Evolutionary conservation across 2,888 invertebrate genomes (phyloP), one percentile per base, ranked within the genome.

Genomic region (Rhyacophila evoluta): DNA sequence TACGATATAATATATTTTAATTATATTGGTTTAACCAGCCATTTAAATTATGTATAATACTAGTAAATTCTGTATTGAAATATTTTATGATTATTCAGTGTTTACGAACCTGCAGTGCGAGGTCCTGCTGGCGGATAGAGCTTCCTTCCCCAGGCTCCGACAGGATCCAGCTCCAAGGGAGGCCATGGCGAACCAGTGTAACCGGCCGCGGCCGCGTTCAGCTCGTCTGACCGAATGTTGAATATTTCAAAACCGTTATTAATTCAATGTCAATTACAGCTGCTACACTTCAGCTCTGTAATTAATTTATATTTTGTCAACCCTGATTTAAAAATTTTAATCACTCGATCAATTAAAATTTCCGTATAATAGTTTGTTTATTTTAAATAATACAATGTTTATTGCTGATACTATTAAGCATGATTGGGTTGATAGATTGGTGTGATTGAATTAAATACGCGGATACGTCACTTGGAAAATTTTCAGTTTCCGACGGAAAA

Each of bases 171-270:
- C 86, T 93, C 93, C 83, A 92, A 89, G 86, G 94, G 93, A 86
- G 94, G 94, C 94, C 94, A 94, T 89, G 94, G 94, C 88, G 94
- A 93, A 88, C 94, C 93, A 91, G 93, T 92, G 90, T 93, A 93
- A 86, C 93, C 93, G 89, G 93, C 92, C 91, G 92, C 91, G 89
- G 92, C 92, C 87, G 92, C 90, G 89, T 90, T 91, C 85, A 90
- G 90, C 91, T 94, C 94, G 93, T 94, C 94, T 89, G 94, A 94
- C 91, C 94, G 93, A 92, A 92, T 92, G 90, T 90, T 92, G 92
- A 83, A 85, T 83, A 84, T 81, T 85, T 83, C 83, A 71, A 76
- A 74, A 75, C 83, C 83, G 83, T 79, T 75, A 25, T 25, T 4
- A 33, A 25, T 8, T 55, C 55, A 8, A 55, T 55, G 15, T 55